Evolutionary conservation across 2,797 vertebrate species (phyloP), one percentile per base, ranked within the genome.

Genomic region (Thripadectes ignobilis): DNA sequence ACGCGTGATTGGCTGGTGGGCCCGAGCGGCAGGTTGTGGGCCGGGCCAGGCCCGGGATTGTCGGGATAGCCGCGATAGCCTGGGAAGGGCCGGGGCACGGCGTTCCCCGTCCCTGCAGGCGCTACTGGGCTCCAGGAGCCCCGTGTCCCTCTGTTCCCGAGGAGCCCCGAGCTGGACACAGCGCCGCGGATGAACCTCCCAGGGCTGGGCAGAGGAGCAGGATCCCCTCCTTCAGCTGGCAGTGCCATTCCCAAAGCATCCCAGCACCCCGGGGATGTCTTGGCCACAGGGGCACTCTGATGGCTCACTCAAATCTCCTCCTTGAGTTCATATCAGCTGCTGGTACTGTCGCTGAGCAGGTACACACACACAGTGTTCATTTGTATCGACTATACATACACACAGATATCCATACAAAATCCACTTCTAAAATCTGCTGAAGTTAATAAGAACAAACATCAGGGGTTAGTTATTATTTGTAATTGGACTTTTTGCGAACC

Each of bases 391-490:
- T 10, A 1, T 18, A 9, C 6, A 2, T 18, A 26, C 3, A 6
- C 8, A 0, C 20, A 13, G 22, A 23, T 15, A 8, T 1, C 5
- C 10, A 2, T 15, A 8, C 2, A 18, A 21, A 30, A 39, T 16
- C 9, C 3, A 29, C 6, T 49, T 76, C 30, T 51, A 14, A 57
- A 76, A 48, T 12, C n/a, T 45, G 41, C 41, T 66, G 46, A 36
- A n/a, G n/a, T n/a, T n/a, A 58, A 34, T 9, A 43, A 46, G 24
- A 41, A 18, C 1, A 7, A 46, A 68, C 12, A 4, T 20, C 23
- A 16, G 9, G 17, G 17, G 20, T 29, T n/a, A 7, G 8, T 19
- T 46, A 48, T 32, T 19, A 14, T 58, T 69, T 43, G 19, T 38
- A 51, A 38, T 62, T 45, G 27, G 59, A 22, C 30, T 62, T 62